Evolutionary conservation across 2,797 vertebrate species (phyloP), one percentile per base, ranked within the genome.

Genomic region (Schizopygopsis pylzovi): DNA sequence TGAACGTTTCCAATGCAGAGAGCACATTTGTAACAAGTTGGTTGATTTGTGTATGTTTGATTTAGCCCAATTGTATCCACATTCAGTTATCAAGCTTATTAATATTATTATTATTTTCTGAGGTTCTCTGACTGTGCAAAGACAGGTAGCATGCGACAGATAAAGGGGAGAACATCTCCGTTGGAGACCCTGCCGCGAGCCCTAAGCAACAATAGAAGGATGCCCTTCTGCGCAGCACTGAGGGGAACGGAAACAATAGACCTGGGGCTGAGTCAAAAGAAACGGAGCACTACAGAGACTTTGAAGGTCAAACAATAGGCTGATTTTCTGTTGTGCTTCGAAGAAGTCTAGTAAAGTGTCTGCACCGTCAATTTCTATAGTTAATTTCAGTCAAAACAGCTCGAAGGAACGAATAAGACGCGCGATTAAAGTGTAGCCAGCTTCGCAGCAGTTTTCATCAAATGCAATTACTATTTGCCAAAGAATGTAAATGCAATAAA

Each of bases 291-390:
- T 80, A 81, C 75, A 75, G 87, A 92, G 90, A 90, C 83, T 90
- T 87, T 92, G 92, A 95, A 95, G 94, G 95, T 95, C 93, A 95
- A 90, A 94, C 91, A 94, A 94, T 87, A 90, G 89, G 75, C 83
- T 81, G 87, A 90, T 86, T 89, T 85, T 77, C 70, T 81, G 63
- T 43, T 79, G 71, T 82, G 79, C 68, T 77, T 83, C 39, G 78
- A 81, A 82, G 86, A 76, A 80, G 37, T 78, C 59, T 65, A 68
- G 37, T 82, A 71, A 75, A 65, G 4, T 22, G 49, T 39, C 13
- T 65, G n/a, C 25, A 28, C 6, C 41, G 22, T 54, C 49, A 83
- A 83, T 59, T n/a, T 78, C 82, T 85, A 79, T 85, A 80, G 43
- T 56, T 65, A 79, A 78, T 10, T 83, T 22, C 56, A 85, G 41